Percentiles rank a stretch among this genome's conserved stretches.
These are phyloP conservation scores for Erethizon dorsatum DNA, from an alignment of 2,797 vertebrate genomes.

Conservation along the genomic window DNA sequence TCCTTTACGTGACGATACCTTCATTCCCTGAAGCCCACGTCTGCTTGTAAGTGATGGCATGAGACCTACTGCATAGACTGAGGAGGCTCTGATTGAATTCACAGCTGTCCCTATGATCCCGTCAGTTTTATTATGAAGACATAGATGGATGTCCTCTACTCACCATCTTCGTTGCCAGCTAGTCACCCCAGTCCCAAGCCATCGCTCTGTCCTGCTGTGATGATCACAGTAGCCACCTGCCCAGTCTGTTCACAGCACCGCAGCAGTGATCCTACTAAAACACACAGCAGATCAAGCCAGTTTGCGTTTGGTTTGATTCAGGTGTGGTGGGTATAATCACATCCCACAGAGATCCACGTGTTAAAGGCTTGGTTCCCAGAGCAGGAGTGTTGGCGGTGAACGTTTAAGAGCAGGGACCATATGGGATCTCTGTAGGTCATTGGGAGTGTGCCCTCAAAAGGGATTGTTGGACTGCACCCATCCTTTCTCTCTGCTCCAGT, in stretches of 20 bases:
- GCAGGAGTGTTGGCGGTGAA: background rate
- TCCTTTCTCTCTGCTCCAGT: background rate
- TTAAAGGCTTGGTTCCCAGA: background rate
- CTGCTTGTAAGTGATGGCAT: background rate
- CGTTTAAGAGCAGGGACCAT: background rate
- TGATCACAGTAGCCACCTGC: background rate
- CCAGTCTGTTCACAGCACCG: background rate
- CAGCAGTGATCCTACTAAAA: background rate
- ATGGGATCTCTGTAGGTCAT: background rate
- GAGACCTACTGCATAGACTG: background rate
- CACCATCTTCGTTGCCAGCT: accelerated
- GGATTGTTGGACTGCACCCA: background rate
- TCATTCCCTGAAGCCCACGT: background rate
- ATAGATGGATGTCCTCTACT: background rate
- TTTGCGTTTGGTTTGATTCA: background rate
- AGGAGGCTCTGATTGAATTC: background rate
- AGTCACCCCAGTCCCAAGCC: background rate
- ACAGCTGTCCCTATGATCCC: background rate
- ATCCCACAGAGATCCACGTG: background rate
- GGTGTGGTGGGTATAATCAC: background rate
- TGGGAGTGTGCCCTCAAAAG: background rate
- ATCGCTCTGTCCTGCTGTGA: background rate
- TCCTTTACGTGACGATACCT: background rate
- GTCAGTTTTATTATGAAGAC: background rate
- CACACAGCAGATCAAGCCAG: background rate